These are phyloP conservation scores for Athene noctua DNA, from an alignment of 2,113 vertebrate genomes.

Conservation along the genomic window DNA sequence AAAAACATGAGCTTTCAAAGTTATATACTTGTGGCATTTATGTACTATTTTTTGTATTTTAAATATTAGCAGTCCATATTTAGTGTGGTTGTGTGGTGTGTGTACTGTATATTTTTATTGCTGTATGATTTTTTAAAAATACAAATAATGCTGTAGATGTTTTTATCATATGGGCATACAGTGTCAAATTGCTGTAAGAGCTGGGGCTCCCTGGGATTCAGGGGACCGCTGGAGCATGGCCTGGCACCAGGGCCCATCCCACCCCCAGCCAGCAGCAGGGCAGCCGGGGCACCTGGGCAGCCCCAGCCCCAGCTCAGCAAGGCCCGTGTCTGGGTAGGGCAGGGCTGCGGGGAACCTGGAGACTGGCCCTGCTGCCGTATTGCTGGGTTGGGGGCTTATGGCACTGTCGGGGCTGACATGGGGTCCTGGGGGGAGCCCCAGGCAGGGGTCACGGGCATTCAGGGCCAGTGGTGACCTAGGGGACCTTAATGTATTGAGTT, in stretches of 20 bases:
- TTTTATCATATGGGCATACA: neutral
- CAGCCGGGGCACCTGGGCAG: neutral
- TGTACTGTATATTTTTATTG: neutral
- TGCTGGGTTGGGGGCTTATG: rapidly evolving
- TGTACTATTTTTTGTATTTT: neutral
- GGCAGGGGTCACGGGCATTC: neutral
- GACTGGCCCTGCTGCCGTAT: rapidly evolving
- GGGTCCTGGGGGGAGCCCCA: too few species aligned
- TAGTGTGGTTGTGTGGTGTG: neutral
- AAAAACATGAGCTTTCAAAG: neutral
- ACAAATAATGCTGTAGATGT: neutral
- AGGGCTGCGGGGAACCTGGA: neutral
- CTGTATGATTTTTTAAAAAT: neutral
- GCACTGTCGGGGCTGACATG: neutral
- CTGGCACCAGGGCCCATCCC: neutral
- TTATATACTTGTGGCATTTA: neutral
- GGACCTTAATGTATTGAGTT: neutral
- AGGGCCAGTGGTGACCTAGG: rapidly evolving
- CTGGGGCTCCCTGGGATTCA: neutral
- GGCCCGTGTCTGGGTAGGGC: neutral
- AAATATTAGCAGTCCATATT: neutral
- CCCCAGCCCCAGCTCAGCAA: rapidly evolving
- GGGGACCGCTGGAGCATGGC: rapidly evolving
- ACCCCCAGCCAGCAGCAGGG: neutral
- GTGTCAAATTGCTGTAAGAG: neutral